Evolutionary conservation across 1,140 invertebrate genomes (phyloP).

Genomic region (Tetragonula clypearis): DNA sequence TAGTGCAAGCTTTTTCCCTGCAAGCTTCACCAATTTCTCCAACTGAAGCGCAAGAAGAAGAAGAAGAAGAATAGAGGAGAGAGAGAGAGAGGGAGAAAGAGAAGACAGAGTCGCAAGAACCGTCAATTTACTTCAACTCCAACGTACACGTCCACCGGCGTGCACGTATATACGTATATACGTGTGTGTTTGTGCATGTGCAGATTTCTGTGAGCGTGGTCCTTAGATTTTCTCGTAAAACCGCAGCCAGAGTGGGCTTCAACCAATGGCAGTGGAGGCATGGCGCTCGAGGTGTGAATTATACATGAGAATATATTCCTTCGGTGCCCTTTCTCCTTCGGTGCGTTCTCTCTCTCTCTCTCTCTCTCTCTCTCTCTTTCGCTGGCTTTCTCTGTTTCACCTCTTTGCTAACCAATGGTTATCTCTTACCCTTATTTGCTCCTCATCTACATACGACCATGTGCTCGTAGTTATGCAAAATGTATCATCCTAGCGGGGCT

Average conservation of each 20-base stretch:
- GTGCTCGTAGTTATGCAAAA: constrained; percentile 45
- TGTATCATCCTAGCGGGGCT: constrained; percentile 19
- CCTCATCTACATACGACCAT: constrained; percentile 40
- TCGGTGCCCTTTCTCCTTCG: constrained; percentile 52
- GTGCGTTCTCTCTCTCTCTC: constrained; percentile 14
- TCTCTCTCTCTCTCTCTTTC: constrained; percentile 3
- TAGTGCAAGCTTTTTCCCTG: no score
- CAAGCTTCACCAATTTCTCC: constrained; percentile 28
- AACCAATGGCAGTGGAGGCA: constrained; percentile 78
- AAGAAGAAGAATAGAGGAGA: background rate
- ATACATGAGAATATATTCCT: constrained; percentile 80
- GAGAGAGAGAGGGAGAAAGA: background rate
- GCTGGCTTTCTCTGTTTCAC: background rate
- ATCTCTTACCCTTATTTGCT: constrained; percentile 52
- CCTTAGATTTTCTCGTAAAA: constrained; percentile 75
- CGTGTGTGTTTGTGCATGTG: background rate
- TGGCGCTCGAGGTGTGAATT: constrained; percentile 82
- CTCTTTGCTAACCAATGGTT: constrained; percentile 47
- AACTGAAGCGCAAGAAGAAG: background rate
- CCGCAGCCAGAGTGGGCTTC: constrained; percentile 68
- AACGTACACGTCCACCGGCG: background rate
- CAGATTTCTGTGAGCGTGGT: constrained; percentile 39
- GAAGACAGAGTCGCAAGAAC: background rate
- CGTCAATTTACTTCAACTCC: constrained; percentile 57
- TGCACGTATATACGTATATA: background rate